phyloP scores from a whole-genome alignment of 2,888 invertebrate species.

The Carabus problematicus region DNA sequence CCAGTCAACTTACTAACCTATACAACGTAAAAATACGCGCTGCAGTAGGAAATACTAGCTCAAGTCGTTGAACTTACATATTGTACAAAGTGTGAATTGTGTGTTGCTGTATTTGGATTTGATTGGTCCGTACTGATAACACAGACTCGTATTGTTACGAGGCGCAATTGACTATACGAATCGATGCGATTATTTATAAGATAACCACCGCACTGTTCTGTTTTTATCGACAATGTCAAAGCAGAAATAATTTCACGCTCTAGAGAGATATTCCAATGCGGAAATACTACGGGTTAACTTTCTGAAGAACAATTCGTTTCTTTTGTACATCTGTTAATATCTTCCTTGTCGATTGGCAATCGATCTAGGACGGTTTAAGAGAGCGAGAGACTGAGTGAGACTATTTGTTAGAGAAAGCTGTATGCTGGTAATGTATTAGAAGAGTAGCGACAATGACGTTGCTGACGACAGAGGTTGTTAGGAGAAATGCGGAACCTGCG shows the following conservation, averaged over 20 bases:
- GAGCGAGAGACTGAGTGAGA: not conserved
- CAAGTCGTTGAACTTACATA: not conserved
- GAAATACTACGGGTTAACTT: no score
- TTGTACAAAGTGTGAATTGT: no score
- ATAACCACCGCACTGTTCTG: no score
- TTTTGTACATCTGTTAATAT: constrained; percentile 2
- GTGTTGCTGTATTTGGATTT: no score
- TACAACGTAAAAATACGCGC: not conserved
- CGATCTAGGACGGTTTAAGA: not conserved
- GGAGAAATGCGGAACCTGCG: constrained; percentile 15
- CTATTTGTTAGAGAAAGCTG: not conserved
- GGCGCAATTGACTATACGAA: no score
- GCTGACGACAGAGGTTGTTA: not conserved
- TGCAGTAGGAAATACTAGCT: not conserved
- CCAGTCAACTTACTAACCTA: not conserved
- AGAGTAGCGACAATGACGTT: not conserved
- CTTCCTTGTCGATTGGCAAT: constrained; percentile 5
- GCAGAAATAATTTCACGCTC: no score
- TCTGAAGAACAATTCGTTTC: constrained; percentile 1
- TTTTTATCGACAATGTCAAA: no score
- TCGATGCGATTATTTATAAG: no score
- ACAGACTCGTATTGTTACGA: no score
- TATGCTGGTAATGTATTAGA: not conserved
- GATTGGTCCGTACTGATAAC: no score
- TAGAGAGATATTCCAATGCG: no score